phyloP scores from a whole-genome alignment of 2,888 invertebrate genomes.

The Epinotia ramella region DNA sequence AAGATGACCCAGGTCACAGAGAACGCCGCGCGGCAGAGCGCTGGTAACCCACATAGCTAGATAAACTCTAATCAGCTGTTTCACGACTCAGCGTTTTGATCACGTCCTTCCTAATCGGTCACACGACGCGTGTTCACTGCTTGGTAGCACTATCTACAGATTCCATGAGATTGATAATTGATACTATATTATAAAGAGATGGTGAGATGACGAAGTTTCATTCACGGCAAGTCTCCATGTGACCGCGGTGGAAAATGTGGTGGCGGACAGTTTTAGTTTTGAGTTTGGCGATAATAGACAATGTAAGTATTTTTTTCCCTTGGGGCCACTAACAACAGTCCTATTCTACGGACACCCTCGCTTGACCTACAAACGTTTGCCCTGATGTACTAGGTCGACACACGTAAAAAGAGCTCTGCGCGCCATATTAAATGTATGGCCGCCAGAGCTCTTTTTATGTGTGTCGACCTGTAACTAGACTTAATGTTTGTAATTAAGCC shows the following conservation, averaged over 20 bases:
- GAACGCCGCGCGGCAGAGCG: background rate
- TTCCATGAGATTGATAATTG: conserved; percentile 25
- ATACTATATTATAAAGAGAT: conserved; percentile 10
- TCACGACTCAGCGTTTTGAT: conserved; percentile 35
- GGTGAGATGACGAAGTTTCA: conserved; percentile 20
- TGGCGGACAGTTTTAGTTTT: conserved; percentile 50
- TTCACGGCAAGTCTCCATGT: conserved; percentile 32
- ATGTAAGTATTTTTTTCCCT: conserved; percentile 53
- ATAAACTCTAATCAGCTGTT: conserved; percentile 47
- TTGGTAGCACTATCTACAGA: conserved; percentile 30
- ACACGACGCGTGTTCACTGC: conserved; percentile 36
- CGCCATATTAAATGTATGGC: too few species aligned
- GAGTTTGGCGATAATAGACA: conserved; percentile 50
- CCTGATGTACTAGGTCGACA: too few species aligned
- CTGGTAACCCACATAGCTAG: conserved; percentile 54
- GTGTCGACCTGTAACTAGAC: too few species aligned
- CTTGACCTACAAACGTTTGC: too few species aligned
- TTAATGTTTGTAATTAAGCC: too few species aligned
- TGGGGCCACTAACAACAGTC: background rate
- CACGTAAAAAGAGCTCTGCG: too few species aligned
- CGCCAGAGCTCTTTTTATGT: too few species aligned
- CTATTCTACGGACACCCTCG: too few species aligned
- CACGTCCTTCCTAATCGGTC: conserved; percentile 49
- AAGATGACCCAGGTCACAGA: background rate
- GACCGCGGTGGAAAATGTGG: conserved; percentile 53